phyloP scores from a whole-genome alignment of 1,140 invertebrate genomes.

The Aphis gossypii region DNA sequence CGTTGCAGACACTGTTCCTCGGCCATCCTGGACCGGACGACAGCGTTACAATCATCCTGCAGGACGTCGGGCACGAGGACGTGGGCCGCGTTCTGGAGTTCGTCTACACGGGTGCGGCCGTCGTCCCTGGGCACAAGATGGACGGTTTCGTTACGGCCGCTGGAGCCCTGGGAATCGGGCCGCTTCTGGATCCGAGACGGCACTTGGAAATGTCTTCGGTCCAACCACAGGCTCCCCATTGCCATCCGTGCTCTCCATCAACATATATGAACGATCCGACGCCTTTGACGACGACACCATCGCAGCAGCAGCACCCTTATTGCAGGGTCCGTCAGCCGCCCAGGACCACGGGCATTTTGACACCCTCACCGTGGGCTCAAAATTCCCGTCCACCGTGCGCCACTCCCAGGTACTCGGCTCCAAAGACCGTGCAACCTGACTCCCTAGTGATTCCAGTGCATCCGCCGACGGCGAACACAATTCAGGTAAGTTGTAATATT shows the following conservation, averaged over 20 bases:
- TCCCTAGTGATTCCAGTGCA: neutral
- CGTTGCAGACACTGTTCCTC: constrained; percentile 65
- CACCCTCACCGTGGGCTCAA: constrained; percentile 61
- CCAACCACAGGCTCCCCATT: neutral
- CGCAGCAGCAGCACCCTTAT: neutral
- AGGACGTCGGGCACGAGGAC: constrained; percentile 79
- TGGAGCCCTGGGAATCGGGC: constrained; percentile 68
- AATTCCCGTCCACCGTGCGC: constrained; percentile 59
- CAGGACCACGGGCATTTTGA: constrained; percentile 60
- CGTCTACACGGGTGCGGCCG: constrained; percentile 87
- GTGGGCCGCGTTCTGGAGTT: constrained; percentile 80
- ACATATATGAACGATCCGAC: neutral
- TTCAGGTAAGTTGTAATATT: neutral
- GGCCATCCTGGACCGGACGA: constrained; percentile 67
- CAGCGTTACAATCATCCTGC: constrained; percentile 74
- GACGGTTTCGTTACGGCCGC: constrained; percentile 69
- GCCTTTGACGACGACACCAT: neutral
- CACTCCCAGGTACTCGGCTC: constrained; percentile 56
- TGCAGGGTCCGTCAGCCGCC: constrained; percentile 44
- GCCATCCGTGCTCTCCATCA: neutral
- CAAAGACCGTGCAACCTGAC: neutral
- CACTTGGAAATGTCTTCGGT: constrained; percentile 40
- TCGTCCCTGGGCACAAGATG: constrained; percentile 67
- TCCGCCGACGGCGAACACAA: neutral
- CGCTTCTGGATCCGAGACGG: constrained; percentile 64